Conservation (phyloP, 2,797 vertebrate genomes). For the Danio jaintianensis region DNA sequence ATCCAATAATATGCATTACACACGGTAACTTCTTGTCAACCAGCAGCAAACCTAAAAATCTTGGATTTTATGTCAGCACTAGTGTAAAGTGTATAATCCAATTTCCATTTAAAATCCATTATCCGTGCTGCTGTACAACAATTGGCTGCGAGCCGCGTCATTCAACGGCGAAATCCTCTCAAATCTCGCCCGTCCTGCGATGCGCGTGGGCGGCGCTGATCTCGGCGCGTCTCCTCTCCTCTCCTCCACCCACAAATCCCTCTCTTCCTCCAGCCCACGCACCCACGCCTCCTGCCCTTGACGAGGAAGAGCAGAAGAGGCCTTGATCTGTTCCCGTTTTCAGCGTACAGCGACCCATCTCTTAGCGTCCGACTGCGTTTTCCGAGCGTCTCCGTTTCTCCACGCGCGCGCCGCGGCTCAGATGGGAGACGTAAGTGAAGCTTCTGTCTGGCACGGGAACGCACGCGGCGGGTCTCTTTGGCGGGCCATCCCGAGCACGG, state of each 20-base stretch:
- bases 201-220: constrained; percentile 73
- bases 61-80: background rate
- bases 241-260: constrained; percentile 15
- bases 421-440: constrained; percentile 72
- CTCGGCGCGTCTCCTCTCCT: constrained; percentile 42
- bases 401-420: constrained; percentile 67
- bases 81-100: constrained; percentile 23
- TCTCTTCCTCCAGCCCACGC: constrained; percentile 49
- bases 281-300: constrained; percentile 78
- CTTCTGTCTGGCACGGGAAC: constrained; percentile 48
- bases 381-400: constrained; percentile 16
- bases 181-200: constrained; percentile 57
- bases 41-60: too few species aligned
- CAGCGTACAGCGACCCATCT: constrained; percentile 9
- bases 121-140: constrained; percentile 61
- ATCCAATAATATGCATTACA: too few species aligned
- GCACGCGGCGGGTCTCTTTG: constrained; percentile 63
- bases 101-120: constrained; percentile 51
- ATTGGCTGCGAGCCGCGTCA: constrained; percentile 74
- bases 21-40: too few species aligned
- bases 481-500: constrained; percentile 73
- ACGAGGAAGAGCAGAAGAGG: constrained; percentile 56
- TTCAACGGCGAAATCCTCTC: constrained; percentile 69
- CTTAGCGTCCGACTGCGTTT: background rate
- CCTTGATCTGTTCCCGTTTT: constrained; percentile 46